These are phyloP conservation scores for Boloria euphrosyne DNA, from an alignment of 2,888 invertebrate genomes.

Conservation along the genomic window DNA sequence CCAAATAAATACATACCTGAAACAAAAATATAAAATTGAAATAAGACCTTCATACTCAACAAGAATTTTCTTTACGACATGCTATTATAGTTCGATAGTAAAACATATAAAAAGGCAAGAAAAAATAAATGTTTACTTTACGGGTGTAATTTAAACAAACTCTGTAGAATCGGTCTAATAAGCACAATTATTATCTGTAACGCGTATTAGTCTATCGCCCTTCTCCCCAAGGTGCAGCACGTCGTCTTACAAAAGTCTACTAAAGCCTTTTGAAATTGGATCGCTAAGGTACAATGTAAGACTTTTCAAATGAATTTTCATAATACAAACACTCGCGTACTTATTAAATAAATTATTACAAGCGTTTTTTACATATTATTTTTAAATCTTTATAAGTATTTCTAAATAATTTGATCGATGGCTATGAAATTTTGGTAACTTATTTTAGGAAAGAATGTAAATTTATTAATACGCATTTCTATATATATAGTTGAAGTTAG, in stretches of 20 bases:
- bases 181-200: constrained; percentile 74
- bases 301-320: too few species aligned
- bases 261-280: constrained; percentile 41
- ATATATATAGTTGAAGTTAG: too few species aligned
- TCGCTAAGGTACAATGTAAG: background rate
- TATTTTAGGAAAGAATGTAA: too few species aligned
- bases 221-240: constrained; percentile 40
- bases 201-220: constrained; percentile 62
- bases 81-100: background rate
- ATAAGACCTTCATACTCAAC: background rate
- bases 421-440: too few species aligned
- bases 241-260: constrained; percentile 52
- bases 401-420: too few species aligned
- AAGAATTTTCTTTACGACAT: too few species aligned
- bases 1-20: constrained; percentile 41
- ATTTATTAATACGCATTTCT: too few species aligned
- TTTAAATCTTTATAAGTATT: too few species aligned
- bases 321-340: too few species aligned
- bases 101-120: background rate
- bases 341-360: too few species aligned
- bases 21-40: constrained; percentile 27
- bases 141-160: constrained; percentile 1
- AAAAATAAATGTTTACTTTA: background rate
- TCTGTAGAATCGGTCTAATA: constrained; percentile 56
- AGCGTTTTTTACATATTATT: too few species aligned